These are phyloP conservation scores for Altica lythri DNA, from an alignment of 2,888 invertebrate species.

Conservation along the genomic window DNA sequence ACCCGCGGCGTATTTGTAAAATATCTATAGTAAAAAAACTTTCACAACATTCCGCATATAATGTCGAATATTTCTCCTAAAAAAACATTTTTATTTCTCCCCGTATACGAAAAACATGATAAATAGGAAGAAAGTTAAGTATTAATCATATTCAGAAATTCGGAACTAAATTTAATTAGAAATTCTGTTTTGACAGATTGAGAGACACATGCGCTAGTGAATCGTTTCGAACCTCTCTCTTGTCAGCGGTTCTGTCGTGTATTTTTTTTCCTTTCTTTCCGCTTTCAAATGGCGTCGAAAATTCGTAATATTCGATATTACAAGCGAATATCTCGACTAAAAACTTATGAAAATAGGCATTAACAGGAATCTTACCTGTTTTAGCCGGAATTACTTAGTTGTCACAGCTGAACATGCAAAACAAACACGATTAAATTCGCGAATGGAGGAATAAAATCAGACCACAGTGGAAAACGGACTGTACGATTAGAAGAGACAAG, in stretches of 20 bases:
- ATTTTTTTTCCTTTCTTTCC: slow-evolving; percentile 16
- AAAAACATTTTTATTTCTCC: too few relatives aligned
- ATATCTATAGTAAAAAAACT: too few relatives aligned
- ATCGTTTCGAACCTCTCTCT: slow-evolving; percentile 16
- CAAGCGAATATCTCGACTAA: too few relatives aligned
- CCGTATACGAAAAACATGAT: too few relatives aligned
- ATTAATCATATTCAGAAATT: too few relatives aligned
- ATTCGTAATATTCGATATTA: too few relatives aligned
- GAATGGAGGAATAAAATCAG: slow-evolving; percentile 52
- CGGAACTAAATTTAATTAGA: too few relatives aligned
- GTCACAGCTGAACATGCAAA: slow-evolving; percentile 54
- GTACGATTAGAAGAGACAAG: slow-evolving; percentile 58
- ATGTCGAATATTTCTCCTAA: too few relatives aligned
- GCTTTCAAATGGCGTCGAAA: slow-evolving; percentile 1
- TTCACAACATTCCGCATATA: too few relatives aligned
- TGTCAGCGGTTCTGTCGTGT: not conserved
- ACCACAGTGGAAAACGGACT: slow-evolving; percentile 58
- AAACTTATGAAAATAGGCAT: slow-evolving; percentile 40
- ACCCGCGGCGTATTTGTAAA: too few relatives aligned
- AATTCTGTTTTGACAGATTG: too few relatives aligned
- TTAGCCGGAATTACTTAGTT: slow-evolving; percentile 47
- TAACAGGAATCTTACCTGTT: slow-evolving; percentile 56
- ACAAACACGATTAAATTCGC: slow-evolving; percentile 48
- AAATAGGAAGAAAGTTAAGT: too few relatives aligned
- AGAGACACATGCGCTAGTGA: slow-evolving; percentile 20